Percentiles rank a stretch among this genome's conserved stretches.
phyloP scores from a whole-genome alignment of 1,140 invertebrate species.

The Doryteuthis pealeii region DNA sequence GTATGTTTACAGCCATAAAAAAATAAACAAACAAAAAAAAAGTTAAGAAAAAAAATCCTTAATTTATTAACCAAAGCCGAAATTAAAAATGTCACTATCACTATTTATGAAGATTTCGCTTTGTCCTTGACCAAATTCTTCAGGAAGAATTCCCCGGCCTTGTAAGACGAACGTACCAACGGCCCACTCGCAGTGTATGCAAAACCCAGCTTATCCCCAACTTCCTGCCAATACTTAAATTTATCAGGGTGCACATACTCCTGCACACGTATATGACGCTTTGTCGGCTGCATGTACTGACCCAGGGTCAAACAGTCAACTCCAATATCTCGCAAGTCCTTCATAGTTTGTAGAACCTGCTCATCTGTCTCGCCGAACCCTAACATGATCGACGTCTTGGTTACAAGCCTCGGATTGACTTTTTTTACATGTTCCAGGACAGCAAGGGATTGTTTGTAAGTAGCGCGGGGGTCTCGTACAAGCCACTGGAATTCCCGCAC shows the following conservation, averaged over 20 bases:
- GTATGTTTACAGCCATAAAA: too few species aligned
- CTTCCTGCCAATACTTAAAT: slow-evolving; percentile 86
- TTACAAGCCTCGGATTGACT: slow-evolving; percentile 79
- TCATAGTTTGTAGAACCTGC: slow-evolving; percentile 83
- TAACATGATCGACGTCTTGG: slow-evolving; percentile 98
- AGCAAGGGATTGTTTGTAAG: slow-evolving; percentile 79
- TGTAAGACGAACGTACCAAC: slow-evolving; percentile 94
- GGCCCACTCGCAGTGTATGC: slow-evolving; percentile 97
- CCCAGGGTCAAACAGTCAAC: slow-evolving; percentile 97
- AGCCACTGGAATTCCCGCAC: slow-evolving; percentile 73
- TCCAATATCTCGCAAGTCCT: slow-evolving; percentile 74
- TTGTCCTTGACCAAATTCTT: neutral
- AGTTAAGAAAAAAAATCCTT: too few species aligned
- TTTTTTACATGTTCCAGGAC: slow-evolving; percentile 79
- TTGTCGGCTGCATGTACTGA: slow-evolving; percentile 99
- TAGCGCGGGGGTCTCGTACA: slow-evolving; percentile 86
- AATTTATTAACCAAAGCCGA: too few species aligned
- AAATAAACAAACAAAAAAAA: too few species aligned
- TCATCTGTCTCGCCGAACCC: slow-evolving; percentile 94
- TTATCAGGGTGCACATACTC: slow-evolving; percentile 97
- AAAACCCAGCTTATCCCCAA: slow-evolving; percentile 88
- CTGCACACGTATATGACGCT: slow-evolving; percentile 88
- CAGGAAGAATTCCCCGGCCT: slow-evolving; percentile 76
- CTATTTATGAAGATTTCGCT: neutral
- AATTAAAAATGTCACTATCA: too few species aligned